A percentile compares a stretch with the other conserved stretches of the same genome.
These are phyloP conservation scores for Eriosoma lanigerum DNA, from an alignment of 1,140 invertebrate genomes.

Conservation along the genomic window DNA sequence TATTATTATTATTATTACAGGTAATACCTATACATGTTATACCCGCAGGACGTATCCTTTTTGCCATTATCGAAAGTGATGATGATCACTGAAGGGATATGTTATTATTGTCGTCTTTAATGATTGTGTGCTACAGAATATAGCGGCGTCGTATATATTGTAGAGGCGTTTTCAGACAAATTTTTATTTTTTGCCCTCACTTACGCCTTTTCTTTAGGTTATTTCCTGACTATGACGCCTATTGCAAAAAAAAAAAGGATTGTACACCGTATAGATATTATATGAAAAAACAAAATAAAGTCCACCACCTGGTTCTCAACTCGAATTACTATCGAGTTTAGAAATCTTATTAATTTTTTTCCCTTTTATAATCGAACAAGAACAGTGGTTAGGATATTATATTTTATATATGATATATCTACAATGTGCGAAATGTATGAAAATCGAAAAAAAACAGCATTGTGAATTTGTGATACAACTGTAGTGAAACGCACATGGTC, in stretches of 20 bases:
- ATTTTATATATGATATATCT: background rate
- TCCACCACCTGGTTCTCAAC: constrained; percentile 4
- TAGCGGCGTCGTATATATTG: too few relatives aligned
- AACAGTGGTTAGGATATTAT: background rate
- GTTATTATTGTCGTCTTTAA: background rate
- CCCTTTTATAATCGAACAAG: background rate
- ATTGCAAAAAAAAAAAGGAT: constrained; percentile 26
- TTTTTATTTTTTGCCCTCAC: background rate
- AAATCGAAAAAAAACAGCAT: background rate
- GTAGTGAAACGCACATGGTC: too few relatives aligned
- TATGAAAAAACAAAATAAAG: background rate
- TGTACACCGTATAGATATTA: background rate
- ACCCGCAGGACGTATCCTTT: background rate
- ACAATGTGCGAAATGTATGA: background rate
- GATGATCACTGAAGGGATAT: constrained; percentile 3
- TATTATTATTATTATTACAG: constrained; percentile 1
- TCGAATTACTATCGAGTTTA: background rate
- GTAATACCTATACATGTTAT: background rate
- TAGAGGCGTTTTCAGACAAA: constrained; percentile 2
- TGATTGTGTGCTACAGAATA: background rate
- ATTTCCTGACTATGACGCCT: constrained; percentile 2
- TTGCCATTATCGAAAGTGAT: constrained; percentile 8
- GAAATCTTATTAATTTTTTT: constrained; percentile 2
- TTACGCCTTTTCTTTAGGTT: background rate
- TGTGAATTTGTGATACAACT: too few relatives aligned